A percentile compares a stretch with the other conserved stretches of the same genome.
phyloP scores from a whole-genome alignment of 1,140 invertebrate species.

The Bombus terrestris region DNA sequence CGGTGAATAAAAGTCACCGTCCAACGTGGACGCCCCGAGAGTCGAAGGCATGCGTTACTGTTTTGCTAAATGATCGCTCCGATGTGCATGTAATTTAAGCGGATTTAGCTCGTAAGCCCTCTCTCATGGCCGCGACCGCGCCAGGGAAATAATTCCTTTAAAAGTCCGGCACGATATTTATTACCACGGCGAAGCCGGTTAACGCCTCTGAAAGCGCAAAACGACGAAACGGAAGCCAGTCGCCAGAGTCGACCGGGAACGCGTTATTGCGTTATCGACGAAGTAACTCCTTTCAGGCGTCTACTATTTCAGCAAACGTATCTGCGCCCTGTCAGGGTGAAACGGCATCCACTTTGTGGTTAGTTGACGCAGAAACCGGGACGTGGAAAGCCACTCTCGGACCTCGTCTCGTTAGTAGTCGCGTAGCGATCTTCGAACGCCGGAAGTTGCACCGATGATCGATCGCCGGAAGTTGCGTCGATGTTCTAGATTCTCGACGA shows the following conservation, averaged over 20 bases:
- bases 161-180: slow-evolving; percentile 6
- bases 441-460: too few species aligned
- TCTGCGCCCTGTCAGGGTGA: not conserved
- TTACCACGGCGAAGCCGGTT: not conserved
- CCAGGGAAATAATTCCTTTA: not conserved
- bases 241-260: not conserved
- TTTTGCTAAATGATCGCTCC: slow-evolving; percentile 37
- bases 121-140: not conserved
- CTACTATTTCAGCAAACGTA: slow-evolving; percentile 4
- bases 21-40: not conserved
- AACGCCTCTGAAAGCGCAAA: slow-evolving; percentile 19
- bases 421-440: too few species aligned
- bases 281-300: not conserved
- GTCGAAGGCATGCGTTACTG: slow-evolving; percentile 16
- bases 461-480: too few species aligned
- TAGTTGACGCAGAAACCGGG: too few species aligned
- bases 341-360: not conserved
- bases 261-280: not conserved
- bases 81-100: slow-evolving; percentile 7
- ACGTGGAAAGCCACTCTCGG: not conserved
- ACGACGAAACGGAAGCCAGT: not conserved
- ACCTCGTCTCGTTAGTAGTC: not conserved
- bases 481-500: too few species aligned
- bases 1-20: slow-evolving; percentile 59
- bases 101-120: slow-evolving; percentile 23